Evolutionary conservation across 2,113 vertebrate genomes (phyloP), one percentile per base, ranked within the genome.

Genomic region (Poecilia latipinna): DNA sequence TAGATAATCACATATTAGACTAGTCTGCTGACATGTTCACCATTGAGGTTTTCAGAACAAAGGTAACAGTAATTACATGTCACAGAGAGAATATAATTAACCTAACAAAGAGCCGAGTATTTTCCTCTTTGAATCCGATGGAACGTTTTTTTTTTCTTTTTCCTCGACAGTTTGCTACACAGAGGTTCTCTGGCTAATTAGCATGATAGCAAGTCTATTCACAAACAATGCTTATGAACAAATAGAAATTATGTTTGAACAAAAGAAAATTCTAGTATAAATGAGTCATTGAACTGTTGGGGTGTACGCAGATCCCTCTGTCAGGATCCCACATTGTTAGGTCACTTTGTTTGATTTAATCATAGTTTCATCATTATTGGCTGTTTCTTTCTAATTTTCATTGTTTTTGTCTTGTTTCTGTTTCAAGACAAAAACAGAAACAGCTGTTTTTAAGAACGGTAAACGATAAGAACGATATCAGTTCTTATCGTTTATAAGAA

Each of bases 41-140:
- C 57, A 3, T 8, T 61, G 39, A 39, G 57, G 54, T 32, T 68
- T 61, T 33, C 28, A 17, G 48, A 51, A 35, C 48, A 70, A 70
- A 60, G 51, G 32, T 37, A 60, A 37, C 22, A 70, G 44, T 70
- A 33, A 70, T 70, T 70, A 70, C 22, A 31, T 31, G 42, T 17
- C 66, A 51, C 28, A 31, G 42, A 22, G 28, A 51, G 42, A 68
- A 19, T 68, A 28, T 22, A 51, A 31, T 68, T 68, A 68, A 51
- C 28, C 44, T 48, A 31, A 44, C 37, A 44, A 48, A 51, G 42
- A 42, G 11, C n/a, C 1, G 66, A 51, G 15, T 26, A 22, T 22
- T 48, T 51, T 32, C 65, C 28, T 68, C 8, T 29, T 32, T 69
- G 10, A 1, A 57, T 7, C 4, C 3, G 29, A 31, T 70, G 48